A percentile compares a stretch with the other conserved stretches of the same genome.
Evolutionary conservation across 2,888 invertebrate species (phyloP).

Genomic region (Plebejus anna): DNA sequence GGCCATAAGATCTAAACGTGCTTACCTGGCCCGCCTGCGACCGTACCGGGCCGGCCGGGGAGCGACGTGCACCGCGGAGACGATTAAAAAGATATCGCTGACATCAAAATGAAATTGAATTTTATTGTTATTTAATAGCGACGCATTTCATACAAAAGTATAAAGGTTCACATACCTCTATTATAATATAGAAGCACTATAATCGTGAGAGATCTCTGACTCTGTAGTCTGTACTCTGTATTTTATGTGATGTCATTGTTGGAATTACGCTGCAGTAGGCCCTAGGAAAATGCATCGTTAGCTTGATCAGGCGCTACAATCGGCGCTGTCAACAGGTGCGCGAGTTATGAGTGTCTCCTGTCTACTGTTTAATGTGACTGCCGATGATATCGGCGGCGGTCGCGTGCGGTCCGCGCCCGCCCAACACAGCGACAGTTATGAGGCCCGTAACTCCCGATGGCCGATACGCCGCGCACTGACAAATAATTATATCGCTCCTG

Average conservation of each 20-base stretch:
- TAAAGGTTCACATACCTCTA: background rate
- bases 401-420: background rate
- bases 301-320: background rate
- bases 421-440: background rate
- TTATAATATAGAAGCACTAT: background rate
- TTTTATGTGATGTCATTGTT: background rate
- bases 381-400: background rate
- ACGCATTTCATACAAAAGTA: background rate
- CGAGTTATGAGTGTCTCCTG: background rate
- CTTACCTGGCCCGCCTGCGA: background rate
- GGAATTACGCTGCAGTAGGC: background rate
- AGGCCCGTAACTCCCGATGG: constrained; percentile 2
- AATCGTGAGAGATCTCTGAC: background rate
- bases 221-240: background rate
- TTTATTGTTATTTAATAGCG: constrained; percentile 12
- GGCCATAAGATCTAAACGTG: background rate
- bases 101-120: constrained; percentile 8
- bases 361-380: background rate
- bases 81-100: constrained; percentile 15
- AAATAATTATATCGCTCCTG: constrained; percentile 2
- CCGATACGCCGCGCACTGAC: constrained; percentile 11
- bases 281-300: background rate
- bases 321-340: background rate
- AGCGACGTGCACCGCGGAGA: background rate
- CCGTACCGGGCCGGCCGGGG: background rate